These are phyloP conservation scores for Protobothrops mucrosquamatus DNA, from an alignment of 2,113 vertebrate species.

Conservation along the genomic window DNA sequence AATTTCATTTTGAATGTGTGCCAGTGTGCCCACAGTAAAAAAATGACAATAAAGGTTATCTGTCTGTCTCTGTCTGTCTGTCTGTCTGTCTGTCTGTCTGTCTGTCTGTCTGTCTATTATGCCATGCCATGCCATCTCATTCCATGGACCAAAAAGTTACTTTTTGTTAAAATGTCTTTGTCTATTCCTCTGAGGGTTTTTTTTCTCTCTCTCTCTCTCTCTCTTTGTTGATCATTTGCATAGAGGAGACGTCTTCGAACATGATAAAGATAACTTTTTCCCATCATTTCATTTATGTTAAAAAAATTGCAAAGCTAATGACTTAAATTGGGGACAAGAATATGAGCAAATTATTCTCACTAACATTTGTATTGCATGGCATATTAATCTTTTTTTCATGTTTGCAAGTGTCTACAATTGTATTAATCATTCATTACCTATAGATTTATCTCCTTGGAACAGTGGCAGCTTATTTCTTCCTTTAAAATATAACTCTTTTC, in stretches of 20 bases:
- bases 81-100: no score
- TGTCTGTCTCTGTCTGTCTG: no score
- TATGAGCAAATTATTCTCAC: not conserved
- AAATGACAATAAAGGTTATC: no score
- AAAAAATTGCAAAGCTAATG: not conserved
- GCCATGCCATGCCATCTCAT: no score
- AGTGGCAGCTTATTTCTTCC: not conserved
- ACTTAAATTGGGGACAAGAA: not conserved
- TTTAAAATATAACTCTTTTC: not conserved
- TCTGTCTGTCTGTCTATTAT: no score
- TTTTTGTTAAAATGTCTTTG: no score
- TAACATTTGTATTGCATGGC: not conserved
- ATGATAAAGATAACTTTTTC: not conserved
- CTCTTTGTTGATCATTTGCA: no score
- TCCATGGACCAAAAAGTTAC: no score
- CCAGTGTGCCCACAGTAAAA: no score
- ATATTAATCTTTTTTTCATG: not conserved
- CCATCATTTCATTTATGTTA: not conserved
- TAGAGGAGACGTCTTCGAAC: not conserved
- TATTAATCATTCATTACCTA: not conserved
- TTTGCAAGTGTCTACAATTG: not conserved
- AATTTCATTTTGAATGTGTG: no score
- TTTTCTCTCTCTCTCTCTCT: no score
- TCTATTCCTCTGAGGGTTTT: no score
- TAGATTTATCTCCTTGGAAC: not conserved